Evolutionary conservation across 2,888 invertebrate genomes (phyloP).

Genomic region (Drymonia ruficornis): DNA sequence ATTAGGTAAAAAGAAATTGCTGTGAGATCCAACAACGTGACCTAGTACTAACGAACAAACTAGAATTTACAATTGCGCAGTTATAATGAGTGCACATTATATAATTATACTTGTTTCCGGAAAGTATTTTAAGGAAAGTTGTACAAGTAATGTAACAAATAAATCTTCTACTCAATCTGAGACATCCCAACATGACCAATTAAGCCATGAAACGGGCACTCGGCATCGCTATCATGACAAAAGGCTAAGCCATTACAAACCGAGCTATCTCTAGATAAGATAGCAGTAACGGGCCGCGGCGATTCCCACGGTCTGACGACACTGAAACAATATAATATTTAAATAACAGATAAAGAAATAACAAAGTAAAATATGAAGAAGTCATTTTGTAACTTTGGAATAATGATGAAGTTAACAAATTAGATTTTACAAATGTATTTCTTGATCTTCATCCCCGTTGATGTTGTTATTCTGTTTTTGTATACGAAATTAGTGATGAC

Average conservation of each 20-base stretch:
- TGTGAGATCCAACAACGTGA: slow-evolving; percentile 17
- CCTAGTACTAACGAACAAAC: slow-evolving; percentile 20
- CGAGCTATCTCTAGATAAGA: slow-evolving; percentile 46
- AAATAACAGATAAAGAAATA: slow-evolving; percentile 35
- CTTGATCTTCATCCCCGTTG: no score
- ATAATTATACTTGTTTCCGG: no score
- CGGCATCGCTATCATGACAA: slow-evolving; percentile 26
- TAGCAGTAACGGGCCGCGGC: slow-evolving; percentile 34
- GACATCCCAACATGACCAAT: slow-evolving; percentile 26
- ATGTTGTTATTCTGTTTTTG: no score
- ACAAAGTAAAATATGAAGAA: slow-evolving; percentile 27
- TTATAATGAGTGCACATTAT: not conserved
- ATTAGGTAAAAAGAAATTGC: slow-evolving; percentile 19
- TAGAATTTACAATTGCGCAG: not conserved
- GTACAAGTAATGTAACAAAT: no score
- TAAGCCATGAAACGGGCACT: slow-evolving; percentile 29
- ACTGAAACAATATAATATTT: slow-evolving; percentile 34
- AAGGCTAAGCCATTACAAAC: slow-evolving; percentile 22
- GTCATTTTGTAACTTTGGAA: not conserved
- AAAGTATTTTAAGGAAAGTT: no score
- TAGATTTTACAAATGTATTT: no score
- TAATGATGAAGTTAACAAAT: no score
- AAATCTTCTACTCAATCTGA: not conserved
- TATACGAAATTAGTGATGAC: no score
- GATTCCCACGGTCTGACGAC: slow-evolving; percentile 37